Evolutionary conservation across 2,888 invertebrate genomes (phyloP).

Genomic region (Brenthis hecate): DNA sequence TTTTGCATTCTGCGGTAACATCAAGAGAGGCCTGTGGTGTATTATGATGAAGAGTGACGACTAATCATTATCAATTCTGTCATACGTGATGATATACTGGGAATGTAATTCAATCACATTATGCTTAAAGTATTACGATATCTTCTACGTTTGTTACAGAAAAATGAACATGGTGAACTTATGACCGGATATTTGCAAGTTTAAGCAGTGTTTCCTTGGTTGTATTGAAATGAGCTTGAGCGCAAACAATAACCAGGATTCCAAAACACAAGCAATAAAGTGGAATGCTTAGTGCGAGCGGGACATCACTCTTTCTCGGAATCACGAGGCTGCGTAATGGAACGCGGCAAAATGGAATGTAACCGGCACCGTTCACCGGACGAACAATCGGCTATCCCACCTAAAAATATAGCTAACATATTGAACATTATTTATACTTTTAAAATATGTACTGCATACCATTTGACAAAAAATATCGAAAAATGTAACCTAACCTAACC

Average conservation of each 20-base stretch:
- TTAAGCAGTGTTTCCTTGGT: conserved; percentile 58
- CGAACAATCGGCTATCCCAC: conserved; percentile 47
- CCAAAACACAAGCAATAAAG: conserved; percentile 72
- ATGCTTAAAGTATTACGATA: conserved; percentile 17
- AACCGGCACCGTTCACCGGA: conserved; percentile 50
- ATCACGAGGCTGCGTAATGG: conserved; percentile 70
- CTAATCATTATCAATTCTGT: too few relatives aligned
- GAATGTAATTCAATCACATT: conserved; percentile 29
- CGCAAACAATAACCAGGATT: conserved; percentile 77
- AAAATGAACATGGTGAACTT: conserved; percentile 47
- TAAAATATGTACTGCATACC: conserved; percentile 1
- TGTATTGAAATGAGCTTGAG: conserved; percentile 69
- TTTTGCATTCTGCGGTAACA: conserved; percentile 43
- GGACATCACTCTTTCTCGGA: conserved; percentile 75
- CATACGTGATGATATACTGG: conserved; percentile 12
- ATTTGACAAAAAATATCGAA: background rate
- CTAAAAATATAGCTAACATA: conserved; percentile 41
- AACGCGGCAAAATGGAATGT: conserved; percentile 74
- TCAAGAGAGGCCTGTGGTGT: conserved; percentile 25
- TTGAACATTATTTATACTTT: conserved; percentile 27
- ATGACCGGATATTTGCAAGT: conserved; percentile 60
- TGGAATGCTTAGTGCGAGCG: conserved; percentile 72
- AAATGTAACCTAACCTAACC: background rate
- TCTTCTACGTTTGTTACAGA: conserved; percentile 11
- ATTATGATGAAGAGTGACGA: conserved; percentile 12